Percentiles rank a stretch among this genome's conserved stretches.
Evolutionary conservation across 2,113 vertebrate genomes (phyloP).

Genomic region (Myiozetetes cayanensis): DNA sequence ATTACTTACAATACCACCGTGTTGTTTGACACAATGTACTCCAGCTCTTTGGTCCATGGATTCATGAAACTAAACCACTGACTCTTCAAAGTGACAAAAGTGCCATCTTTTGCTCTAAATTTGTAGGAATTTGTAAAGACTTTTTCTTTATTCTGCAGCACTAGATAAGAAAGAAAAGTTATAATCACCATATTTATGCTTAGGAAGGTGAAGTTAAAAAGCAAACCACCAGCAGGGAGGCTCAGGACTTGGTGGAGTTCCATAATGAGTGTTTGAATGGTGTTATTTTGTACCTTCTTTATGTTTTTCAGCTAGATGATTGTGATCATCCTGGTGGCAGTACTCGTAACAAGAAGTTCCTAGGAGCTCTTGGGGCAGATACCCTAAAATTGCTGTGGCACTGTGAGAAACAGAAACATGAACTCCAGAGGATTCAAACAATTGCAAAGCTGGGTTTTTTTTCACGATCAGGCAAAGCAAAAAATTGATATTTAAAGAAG

Average conservation of each 20-base stretch:
- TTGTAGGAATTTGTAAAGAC: slow-evolving; percentile 89
- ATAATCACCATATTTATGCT: neutral
- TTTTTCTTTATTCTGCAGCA: slow-evolving; percentile 89
- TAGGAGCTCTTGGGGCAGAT: slow-evolving; percentile 90
- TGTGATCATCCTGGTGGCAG: slow-evolving; percentile 90
- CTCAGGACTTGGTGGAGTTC: neutral
- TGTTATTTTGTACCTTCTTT: slow-evolving; percentile 79
- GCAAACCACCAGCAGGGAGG: neutral
- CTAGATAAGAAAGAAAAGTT: slow-evolving; percentile 66
- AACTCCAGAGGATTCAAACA: neutral
- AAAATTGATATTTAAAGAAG: neutral
- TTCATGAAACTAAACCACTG: slow-evolving; percentile 96
- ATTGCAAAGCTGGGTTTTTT: neutral
- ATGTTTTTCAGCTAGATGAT: slow-evolving; percentile 88
- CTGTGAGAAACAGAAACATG: slow-evolving; percentile 67
- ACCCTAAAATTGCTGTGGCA: slow-evolving; percentile 87
- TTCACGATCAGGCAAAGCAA: neutral
- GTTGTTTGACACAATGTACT: slow-evolving; percentile 92
- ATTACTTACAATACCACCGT: slow-evolving; percentile 89
- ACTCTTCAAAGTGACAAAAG: slow-evolving; percentile 87
- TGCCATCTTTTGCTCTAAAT: slow-evolving; percentile 88
- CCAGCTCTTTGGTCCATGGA: slow-evolving; percentile 94
- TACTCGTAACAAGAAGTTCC: slow-evolving; percentile 94
- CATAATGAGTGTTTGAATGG: neutral
- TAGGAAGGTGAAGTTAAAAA: neutral